phyloP scores from a whole-genome alignment of 1,140 invertebrate genomes.

The Phthorimaea operculella region DNA sequence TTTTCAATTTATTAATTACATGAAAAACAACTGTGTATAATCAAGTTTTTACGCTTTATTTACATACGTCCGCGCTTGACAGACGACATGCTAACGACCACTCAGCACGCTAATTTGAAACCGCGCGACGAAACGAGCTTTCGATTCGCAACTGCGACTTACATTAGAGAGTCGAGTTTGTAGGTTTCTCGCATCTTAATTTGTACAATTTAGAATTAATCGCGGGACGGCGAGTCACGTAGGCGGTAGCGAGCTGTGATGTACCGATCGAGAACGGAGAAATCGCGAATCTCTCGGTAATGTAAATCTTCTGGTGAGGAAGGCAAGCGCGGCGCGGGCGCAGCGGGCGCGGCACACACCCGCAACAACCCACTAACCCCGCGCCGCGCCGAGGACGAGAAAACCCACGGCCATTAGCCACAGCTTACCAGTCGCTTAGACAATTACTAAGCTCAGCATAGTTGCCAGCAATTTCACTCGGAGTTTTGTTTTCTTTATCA shows the following conservation, averaged over 20 bases:
- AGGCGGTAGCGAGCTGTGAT: constrained; percentile 26
- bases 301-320: constrained; percentile 31
- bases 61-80: constrained; percentile 6
- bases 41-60: not conserved
- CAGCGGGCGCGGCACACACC: constrained; percentile 18
- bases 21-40: constrained; percentile 1
- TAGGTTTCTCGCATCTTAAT: constrained; percentile 31
- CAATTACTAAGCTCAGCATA: constrained; percentile 4
- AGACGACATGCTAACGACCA: constrained; percentile 10
- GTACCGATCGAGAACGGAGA: constrained; percentile 39
- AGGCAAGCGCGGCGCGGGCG: no score
- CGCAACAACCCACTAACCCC: constrained; percentile 51
- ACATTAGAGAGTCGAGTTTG: constrained; percentile 16
- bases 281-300: constrained; percentile 49
- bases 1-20: constrained; percentile 6
- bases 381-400: constrained; percentile 10
- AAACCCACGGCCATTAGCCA: not conserved
- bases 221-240: constrained; percentile 25
- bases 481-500: constrained; percentile 6
- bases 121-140: constrained; percentile 8
- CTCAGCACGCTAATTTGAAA: constrained; percentile 8
- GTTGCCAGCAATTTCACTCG: constrained; percentile 1
- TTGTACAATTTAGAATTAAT: constrained; percentile 31
- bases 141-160: constrained; percentile 15
- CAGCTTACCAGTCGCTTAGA: constrained; percentile 2